Evolutionary conservation across 1,140 invertebrate genomes (phyloP), one percentile per base, ranked within the genome.

Genomic region (Parapsyche elsis): DNA sequence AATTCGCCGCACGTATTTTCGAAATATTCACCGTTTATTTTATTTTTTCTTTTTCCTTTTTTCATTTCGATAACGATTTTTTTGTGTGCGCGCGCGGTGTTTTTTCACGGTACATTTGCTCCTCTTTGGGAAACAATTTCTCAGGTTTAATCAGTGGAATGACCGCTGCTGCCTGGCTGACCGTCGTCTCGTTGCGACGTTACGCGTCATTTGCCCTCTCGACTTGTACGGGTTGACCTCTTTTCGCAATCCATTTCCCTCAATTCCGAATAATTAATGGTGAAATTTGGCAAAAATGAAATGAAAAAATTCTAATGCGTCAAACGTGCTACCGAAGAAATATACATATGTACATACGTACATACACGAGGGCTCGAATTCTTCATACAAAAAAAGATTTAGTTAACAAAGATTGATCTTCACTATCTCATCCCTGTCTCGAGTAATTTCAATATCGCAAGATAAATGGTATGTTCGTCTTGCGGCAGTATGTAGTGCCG

Each of bases 141-240:
- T 73, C 71, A 73, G 30, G 71, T 73, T 73, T 73, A 73, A 73
- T 73, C 71, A 73, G 38, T 21, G 71, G 71, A 73, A 73, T 73
- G 71, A 49, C 45, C 71, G 61, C 16, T 26, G 19, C 61, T 19
- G 38, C 30, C 14, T 53, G 38, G 71, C 14, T 53, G 64, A 67
- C 64, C 24, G 24, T 4, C 64, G 23, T 12, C 64, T 67, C 23
- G 21, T 23, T 21, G n/a, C n/a, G 57, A 61, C 57, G 10, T 67
- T 67, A 67, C 64, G 64, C 64, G 19, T 67, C 64, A 67, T 67
- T 67, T 67, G 64, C 21, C 49, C 49, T 24, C 57, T 9, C 64
- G 24, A 14, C 64, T 67, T 67, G 64, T 10, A 24, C 23, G 64
- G 19, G 64, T 67, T 67, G 64, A 67, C 64, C 64, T 67, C 64